Percentiles rank a stretch among this genome's conserved stretches.
Evolutionary conservation across 2,797 vertebrate species (phyloP).

Genomic region (Alca torda): DNA sequence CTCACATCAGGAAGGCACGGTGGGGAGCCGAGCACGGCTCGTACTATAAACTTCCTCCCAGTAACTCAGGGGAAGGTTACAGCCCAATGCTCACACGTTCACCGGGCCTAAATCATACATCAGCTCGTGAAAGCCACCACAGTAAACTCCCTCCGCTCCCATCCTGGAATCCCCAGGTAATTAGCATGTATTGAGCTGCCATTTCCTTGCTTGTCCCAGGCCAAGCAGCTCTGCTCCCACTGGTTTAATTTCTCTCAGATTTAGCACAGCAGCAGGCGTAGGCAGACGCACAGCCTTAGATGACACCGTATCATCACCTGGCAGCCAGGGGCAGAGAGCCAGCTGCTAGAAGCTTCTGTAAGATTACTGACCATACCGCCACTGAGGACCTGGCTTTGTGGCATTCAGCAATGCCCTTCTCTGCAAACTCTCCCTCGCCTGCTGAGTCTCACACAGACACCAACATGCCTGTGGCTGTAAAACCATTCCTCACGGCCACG

Average conservation of each 20-base stretch:
- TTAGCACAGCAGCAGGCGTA: not conserved
- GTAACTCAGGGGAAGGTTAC: not conserved
- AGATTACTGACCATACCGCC: not conserved
- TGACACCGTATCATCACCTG: not conserved
- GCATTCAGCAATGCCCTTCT: not conserved
- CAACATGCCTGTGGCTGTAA: not conserved
- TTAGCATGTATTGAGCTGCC: not conserved
- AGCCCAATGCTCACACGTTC: not conserved
- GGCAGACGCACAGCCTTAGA: not conserved
- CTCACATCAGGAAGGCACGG: not conserved
- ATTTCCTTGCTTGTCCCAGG: not conserved
- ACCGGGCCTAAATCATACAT: not conserved
- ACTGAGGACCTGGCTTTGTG: not conserved
- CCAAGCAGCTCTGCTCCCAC: not conserved
- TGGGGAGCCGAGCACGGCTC: accelerated
- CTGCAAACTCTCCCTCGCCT: not conserved
- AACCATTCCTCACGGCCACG: not conserved
- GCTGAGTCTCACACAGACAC: not conserved
- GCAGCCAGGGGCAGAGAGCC: not conserved
- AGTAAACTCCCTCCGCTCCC: not conserved
- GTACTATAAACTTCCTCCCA: not conserved
- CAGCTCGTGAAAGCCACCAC: not conserved
- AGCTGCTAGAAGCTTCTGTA: not conserved
- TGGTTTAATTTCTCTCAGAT: not conserved
- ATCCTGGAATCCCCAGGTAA: not conserved